These are phyloP conservation scores for Dorcus parallelipipedus DNA, from an alignment of 2,888 invertebrate genomes.

Conservation along the genomic window DNA sequence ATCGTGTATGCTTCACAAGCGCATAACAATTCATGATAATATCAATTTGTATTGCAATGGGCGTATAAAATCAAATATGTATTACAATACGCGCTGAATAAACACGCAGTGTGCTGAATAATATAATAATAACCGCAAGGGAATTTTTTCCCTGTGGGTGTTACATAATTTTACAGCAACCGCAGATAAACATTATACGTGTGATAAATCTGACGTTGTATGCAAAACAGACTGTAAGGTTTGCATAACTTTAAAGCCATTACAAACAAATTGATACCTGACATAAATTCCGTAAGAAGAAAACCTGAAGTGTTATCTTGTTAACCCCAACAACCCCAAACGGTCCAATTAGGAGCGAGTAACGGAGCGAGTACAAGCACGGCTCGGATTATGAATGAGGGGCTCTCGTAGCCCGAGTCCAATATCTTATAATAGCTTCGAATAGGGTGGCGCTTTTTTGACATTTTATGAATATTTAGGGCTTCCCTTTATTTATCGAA, in stretches of 20 bases:
- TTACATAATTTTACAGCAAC: no score
- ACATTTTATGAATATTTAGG: slow-evolving; percentile 1
- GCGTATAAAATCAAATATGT: no score
- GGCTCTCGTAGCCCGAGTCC: slow-evolving; percentile 31
- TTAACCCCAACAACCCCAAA: slow-evolving; percentile 39
- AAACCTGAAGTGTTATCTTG: slow-evolving; percentile 40
- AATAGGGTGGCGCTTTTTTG: slow-evolving; percentile 1
- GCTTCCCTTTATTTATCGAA: background rate
- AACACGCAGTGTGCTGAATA: no score
- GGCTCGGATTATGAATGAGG: slow-evolving; percentile 35
- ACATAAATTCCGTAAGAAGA: slow-evolving; percentile 9
- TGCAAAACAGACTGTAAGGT: no score
- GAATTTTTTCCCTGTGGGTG: no score
- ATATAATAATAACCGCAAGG: no score
- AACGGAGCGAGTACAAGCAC: slow-evolving; percentile 34
- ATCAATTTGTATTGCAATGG: no score
- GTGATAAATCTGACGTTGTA: no score
- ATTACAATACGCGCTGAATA: no score
- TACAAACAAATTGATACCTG: background rate
- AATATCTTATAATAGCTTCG: slow-evolving; percentile 37
- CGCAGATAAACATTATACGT: no score
- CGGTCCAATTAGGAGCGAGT: slow-evolving; percentile 41
- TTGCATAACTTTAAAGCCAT: background rate
- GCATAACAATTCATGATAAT: no score
- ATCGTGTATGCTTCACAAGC: no score